A percentile compares a stretch with the other conserved stretches of the same genome.
Evolutionary conservation across 2,797 vertebrate species (phyloP).

Genomic region (Hipposideros larvatus): DNA sequence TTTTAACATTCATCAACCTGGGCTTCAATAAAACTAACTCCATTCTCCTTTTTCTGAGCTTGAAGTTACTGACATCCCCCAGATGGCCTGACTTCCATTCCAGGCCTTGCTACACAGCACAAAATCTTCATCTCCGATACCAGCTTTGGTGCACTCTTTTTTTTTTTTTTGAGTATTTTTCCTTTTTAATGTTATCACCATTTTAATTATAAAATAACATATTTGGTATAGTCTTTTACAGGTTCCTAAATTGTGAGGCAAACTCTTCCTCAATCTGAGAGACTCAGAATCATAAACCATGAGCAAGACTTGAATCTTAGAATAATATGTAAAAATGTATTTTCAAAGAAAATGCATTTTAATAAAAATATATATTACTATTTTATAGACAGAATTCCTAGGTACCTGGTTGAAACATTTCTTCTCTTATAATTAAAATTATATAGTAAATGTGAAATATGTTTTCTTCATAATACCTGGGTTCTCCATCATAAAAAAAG

Average conservation of each 20-base stretch:
- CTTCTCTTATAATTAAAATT: conserved; percentile 64
- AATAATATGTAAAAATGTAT: conserved; percentile 14
- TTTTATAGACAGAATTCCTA: conserved; percentile 12
- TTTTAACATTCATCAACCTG: not conserved
- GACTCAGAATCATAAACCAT: not conserved
- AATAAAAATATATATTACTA: conserved; percentile 38
- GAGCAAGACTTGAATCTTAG: conserved; percentile 39
- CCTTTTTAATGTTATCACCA: too few relatives aligned
- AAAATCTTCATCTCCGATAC: not conserved
- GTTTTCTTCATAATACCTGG: conserved; percentile 56
- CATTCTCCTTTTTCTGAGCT: not conserved
- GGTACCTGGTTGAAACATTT: conserved; percentile 60
- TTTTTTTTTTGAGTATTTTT: too few relatives aligned
- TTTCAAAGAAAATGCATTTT: conserved; percentile 66
- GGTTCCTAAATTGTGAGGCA: not conserved
- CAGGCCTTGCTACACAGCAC: not conserved
- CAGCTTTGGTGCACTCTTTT: not conserved
- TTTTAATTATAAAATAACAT: too few relatives aligned
- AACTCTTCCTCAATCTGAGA: not conserved
- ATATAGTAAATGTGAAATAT: conserved; percentile 70
- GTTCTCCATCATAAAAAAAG: conserved; percentile 64
- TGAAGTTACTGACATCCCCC: not conserved
- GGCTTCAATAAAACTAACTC: not conserved
- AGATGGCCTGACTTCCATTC: not conserved
- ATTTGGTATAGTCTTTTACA: not conserved